phyloP scores from a whole-genome alignment of 1,140 invertebrate species.

The Hetaerina americana region DNA sequence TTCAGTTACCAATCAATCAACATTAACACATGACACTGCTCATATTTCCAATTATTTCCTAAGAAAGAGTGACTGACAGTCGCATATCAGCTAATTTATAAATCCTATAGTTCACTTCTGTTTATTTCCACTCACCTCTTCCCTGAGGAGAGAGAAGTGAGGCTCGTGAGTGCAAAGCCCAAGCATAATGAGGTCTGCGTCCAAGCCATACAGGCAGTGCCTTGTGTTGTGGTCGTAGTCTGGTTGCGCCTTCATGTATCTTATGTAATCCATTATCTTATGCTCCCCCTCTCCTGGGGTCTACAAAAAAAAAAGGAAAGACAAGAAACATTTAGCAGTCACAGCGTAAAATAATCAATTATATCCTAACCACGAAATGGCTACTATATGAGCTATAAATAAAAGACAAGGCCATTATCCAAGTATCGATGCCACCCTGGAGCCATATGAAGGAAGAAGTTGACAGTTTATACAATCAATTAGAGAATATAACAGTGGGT shows the following conservation, averaged over 20 bases:
- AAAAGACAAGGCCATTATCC: too few relatives aligned
- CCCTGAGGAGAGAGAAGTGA: constrained; percentile 81
- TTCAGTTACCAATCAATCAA: too few relatives aligned
- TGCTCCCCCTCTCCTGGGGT: constrained; percentile 95
- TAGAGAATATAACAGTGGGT: too few relatives aligned
- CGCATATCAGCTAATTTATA: neutral
- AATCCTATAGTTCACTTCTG: constrained; percentile 4
- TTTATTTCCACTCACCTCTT: constrained; percentile 62
- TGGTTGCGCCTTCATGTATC: constrained; percentile 61
- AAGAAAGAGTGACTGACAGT: neutral
- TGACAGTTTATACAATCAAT: too few relatives aligned
- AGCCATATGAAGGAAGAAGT: too few relatives aligned
- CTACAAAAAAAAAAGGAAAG: constrained; percentile 34
- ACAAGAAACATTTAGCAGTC: too few relatives aligned
- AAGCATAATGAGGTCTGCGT: constrained; percentile 93
- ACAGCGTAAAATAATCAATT: too few relatives aligned
- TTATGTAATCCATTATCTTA: constrained; percentile 96
- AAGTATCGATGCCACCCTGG: too few relatives aligned
- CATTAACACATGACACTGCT: neutral
- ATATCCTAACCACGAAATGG: too few relatives aligned
- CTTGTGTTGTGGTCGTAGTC: constrained; percentile 77
- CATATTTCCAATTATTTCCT: neutral
- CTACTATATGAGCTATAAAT: too few relatives aligned
- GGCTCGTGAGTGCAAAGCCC: constrained; percentile 87
- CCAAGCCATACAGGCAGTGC: constrained; percentile 90